These are phyloP conservation scores for Cassiopea xamachana DNA, from an alignment of 30 jellyfish, hydroid and myxozoan species.

Conservation along the genomic window DNA sequence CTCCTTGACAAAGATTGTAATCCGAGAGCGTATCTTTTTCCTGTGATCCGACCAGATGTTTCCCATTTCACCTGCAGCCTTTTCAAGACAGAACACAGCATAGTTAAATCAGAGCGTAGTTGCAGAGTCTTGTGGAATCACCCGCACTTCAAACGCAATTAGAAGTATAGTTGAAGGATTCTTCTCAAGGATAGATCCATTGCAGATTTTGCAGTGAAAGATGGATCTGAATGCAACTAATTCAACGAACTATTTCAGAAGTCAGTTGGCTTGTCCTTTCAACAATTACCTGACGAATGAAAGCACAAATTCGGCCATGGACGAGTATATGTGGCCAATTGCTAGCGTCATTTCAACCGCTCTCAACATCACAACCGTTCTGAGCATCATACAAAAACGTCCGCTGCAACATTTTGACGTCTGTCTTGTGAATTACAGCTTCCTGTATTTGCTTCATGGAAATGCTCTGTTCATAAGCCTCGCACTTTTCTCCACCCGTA, in stretches of 20 bases:
- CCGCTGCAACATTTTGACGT: constrained; percentile 4
- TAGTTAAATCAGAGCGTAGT: neutral
- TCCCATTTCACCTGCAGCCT: neutral
- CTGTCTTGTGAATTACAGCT: neutral
- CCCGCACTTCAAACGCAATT: neutral
- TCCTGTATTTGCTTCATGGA: constrained; percentile 5
- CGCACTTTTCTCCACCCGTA: neutral
- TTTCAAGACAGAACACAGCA: neutral
- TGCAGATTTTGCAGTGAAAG: neutral
- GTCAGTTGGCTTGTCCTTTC: neutral
- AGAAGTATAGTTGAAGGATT: neutral
- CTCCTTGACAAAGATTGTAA: too few relatives aligned
- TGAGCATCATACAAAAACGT: neutral
- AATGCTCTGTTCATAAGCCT: constrained; percentile 2
- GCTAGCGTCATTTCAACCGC: neutral
- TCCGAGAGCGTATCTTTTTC: neutral
- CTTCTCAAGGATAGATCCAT: neutral
- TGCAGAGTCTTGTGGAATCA: neutral
- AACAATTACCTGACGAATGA: neutral
- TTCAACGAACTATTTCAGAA: neutral
- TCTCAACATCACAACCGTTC: neutral
- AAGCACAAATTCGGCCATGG: neutral
- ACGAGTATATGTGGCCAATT: constrained; percentile 12
- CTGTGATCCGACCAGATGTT: neutral
- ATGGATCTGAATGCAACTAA: neutral